Evolutionary conservation across 2,797 vertebrate genomes (phyloP).

Genomic region (Meriones psammophilus): DNA sequence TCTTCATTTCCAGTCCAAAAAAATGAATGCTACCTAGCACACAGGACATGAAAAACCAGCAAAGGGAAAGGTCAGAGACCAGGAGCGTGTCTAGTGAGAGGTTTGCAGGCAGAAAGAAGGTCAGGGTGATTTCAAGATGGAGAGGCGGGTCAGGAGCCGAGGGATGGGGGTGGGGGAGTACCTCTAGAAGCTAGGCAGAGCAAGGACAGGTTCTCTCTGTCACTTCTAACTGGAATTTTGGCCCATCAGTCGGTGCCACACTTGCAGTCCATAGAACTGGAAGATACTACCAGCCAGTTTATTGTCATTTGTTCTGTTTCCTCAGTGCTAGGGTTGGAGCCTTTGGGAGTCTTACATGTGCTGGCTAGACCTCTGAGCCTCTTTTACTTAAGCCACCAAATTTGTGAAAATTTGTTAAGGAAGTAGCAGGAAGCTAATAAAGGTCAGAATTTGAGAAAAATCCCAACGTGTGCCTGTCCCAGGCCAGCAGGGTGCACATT

Average conservation of each 20-base stretch:
- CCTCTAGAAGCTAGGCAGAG: neutral
- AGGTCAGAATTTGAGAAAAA: conserved; percentile 26
- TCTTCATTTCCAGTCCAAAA: neutral
- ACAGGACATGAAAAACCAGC: neutral
- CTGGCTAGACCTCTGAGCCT: neutral
- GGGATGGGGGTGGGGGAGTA: neutral
- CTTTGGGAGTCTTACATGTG: neutral
- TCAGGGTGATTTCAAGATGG: neutral
- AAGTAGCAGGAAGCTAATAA: conserved; percentile 11
- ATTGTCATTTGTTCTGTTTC: neutral
- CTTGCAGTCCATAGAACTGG: neutral
- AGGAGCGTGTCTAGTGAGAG: neutral
- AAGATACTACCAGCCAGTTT: neutral
- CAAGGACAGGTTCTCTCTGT: neutral
- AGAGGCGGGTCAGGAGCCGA: neutral
- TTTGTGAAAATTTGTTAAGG: neutral
- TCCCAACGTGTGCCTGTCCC: neutral
- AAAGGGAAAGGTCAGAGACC: neutral
- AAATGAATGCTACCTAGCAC: neutral
- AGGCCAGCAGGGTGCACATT: neutral
- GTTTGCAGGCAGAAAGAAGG: neutral
- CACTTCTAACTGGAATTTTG: neutral
- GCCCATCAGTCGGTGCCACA: neutral
- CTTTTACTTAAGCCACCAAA: neutral
- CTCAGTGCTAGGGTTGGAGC: neutral